Base-by-base conservation (phyloP, 2,113 vertebrate genomes). In the Holacanthus passer region DNA sequence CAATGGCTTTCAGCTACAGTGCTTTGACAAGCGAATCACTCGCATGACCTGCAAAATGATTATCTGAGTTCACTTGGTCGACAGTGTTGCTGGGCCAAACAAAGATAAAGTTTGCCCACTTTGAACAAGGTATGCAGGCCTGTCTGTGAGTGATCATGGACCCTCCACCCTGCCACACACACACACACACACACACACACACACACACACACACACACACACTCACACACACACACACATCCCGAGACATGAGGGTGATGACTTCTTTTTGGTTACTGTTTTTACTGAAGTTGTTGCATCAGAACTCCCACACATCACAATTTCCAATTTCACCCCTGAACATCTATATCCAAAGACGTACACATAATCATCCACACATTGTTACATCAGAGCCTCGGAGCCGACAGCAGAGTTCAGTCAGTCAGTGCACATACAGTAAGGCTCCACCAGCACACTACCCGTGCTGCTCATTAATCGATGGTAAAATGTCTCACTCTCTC, bases 401-500 rank as follows among this genome's bases (percentile, higher is more conserved):
- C 62, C 62, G 47, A 75, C 65, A 64, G 62, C 9, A 58, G 65
- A 68, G 55, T 72, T 82, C 56, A 80, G 50, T 47, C 56, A 80
- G 50, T 47, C 60, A 58, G 65, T 48, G 39, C 67, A 69, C n/a
- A 47, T 80, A 73, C 16, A 32, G 56, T 35, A 35, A 12, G 55
- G 80, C 59, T 55, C 27, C 71, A 63, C 29, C 43, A 71, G 14
- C 50, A 56, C 67, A n/a, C 31, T 58, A 37, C 53, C 56, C 52
- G 20, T 73, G 56, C 79, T 71, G 84, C 73, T 92, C 85, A 83
- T 90, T 90, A 87, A 76, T 86, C 55, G 35, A 75, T 67, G 82
- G 83, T 64, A 74, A 85, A 89, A 92, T 78, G 70, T 90, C 81
- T 83, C 71, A 20, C 84, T 86, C 83, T 72, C 79, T 87, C 81